phyloP scores from a whole-genome alignment of 2,797 vertebrate genomes.

The Selene dorsalis region DNA sequence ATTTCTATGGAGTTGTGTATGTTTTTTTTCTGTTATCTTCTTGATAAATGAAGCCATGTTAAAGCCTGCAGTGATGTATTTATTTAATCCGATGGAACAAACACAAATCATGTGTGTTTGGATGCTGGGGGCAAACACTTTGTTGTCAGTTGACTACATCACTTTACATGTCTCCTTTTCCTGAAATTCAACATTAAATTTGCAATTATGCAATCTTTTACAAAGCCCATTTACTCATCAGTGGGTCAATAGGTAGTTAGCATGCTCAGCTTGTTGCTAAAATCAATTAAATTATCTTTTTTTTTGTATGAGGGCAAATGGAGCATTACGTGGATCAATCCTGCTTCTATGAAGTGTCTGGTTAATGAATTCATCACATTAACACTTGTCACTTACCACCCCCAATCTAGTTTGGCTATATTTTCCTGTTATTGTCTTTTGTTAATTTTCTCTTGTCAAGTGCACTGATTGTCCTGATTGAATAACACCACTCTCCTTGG shows the following conservation, averaged over 20 bases:
- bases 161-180: slow-evolving; percentile 6
- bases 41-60: neutral
- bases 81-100: slow-evolving; percentile 1
- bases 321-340: slow-evolving; percentile 46
- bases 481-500: slow-evolving; percentile 55
- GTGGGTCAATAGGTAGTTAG: slow-evolving; percentile 4
- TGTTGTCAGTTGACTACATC: slow-evolving; percentile 27
- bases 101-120: slow-evolving; percentile 43
- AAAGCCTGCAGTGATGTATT: slow-evolving; percentile 7
- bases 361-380: slow-evolving; percentile 59
- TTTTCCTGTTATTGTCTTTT: slow-evolving; percentile 38
- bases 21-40: neutral
- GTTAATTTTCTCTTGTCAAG: slow-evolving; percentile 61
- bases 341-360: slow-evolving; percentile 32
- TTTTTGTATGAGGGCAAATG: slow-evolving; percentile 20
- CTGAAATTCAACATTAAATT: slow-evolving; percentile 12
- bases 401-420: slow-evolving; percentile 29
- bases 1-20: neutral
- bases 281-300: slow-evolving; percentile 39
- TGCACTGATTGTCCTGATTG: slow-evolving; percentile 52
- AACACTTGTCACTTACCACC: slow-evolving; percentile 48
- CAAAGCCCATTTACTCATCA: slow-evolving; percentile 1
- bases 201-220: neutral
- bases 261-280: slow-evolving; percentile 23
- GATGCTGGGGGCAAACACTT: slow-evolving; percentile 41